phyloP scores from a whole-genome alignment of 1,140 invertebrate genomes.

The Drosophila triauraria region DNA sequence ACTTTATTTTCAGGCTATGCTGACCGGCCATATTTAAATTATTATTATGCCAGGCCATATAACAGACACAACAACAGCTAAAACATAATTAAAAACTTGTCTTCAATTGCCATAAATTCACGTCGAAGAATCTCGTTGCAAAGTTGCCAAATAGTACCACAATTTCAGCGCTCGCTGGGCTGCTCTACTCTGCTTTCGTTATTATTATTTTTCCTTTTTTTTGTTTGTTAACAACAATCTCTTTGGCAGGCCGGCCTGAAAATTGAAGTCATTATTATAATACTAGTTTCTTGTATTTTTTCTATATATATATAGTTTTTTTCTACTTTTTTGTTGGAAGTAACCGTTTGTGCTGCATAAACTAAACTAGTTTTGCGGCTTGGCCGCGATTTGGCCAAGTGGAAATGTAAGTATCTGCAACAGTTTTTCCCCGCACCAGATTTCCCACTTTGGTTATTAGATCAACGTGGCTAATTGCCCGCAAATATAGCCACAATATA shows the following conservation, averaged over 20 bases:
- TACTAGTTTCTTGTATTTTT: slow-evolving; percentile 52
- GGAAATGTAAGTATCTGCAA: slow-evolving; percentile 65
- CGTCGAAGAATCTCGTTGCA: slow-evolving; percentile 76
- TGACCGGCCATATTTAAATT: slow-evolving; percentile 72
- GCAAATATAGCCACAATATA: slow-evolving; percentile 19
- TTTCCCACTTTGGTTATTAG: slow-evolving; percentile 44
- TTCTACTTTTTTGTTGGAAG: slow-evolving; percentile 30
- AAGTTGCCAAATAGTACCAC: slow-evolving; percentile 65
- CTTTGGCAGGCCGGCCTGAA: slow-evolving; percentile 57
- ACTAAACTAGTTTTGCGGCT: slow-evolving; percentile 68
- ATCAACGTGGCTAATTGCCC: slow-evolving; percentile 58
- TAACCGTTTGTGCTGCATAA: slow-evolving; percentile 38
- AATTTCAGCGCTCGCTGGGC: slow-evolving; percentile 47
- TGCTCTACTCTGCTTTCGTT: slow-evolving; percentile 38
- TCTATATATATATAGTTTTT: slow-evolving; percentile 28
- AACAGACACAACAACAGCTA: slow-evolving; percentile 42
- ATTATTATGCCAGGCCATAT: slow-evolving; percentile 74
- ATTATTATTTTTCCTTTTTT: slow-evolving; percentile 61
- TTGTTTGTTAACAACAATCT: slow-evolving; percentile 64
- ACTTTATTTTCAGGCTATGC: slow-evolving; percentile 70
- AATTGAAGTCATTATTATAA: slow-evolving; percentile 80
- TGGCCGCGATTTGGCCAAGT: slow-evolving; percentile 68
- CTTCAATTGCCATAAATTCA: slow-evolving; percentile 83
- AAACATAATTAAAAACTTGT: slow-evolving; percentile 83
- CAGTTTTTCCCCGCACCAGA: slow-evolving; percentile 56